phyloP scores from a whole-genome alignment of 2,797 vertebrate species.

The Enoplosus armatus region DNA sequence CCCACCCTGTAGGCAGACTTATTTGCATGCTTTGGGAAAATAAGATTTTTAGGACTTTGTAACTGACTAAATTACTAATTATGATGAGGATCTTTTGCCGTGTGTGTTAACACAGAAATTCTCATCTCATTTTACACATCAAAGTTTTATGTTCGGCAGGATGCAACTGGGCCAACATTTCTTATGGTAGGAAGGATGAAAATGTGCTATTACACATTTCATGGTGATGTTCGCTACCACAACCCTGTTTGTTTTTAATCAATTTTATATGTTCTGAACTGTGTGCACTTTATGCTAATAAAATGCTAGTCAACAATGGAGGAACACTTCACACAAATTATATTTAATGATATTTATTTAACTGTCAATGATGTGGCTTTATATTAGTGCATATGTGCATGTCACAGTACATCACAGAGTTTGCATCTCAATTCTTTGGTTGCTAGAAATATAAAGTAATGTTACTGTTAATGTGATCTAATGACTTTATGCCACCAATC shows the following conservation, averaged over 20 bases:
- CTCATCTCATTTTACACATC: background rate
- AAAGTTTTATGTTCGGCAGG: slow-evolving; percentile 15
- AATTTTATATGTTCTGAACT: background rate
- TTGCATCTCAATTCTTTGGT: background rate
- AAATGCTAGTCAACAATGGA: background rate
- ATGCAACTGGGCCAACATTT: background rate
- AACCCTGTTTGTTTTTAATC: background rate
- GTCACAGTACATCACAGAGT: slow-evolving; percentile 1
- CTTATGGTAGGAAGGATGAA: background rate
- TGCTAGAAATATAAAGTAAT: background rate
- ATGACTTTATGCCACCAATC: background rate
- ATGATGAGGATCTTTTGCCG: background rate
- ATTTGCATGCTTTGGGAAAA: slow-evolving; percentile 34
- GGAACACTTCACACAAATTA: background rate
- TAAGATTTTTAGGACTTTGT: background rate
- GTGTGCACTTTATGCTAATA: background rate
- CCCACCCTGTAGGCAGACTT: slow-evolving; percentile 2
- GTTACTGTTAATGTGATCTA: background rate
- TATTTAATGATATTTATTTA: too few species aligned
- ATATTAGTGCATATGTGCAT: background rate
- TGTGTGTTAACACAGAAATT: background rate
- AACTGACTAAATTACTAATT: slow-evolving; percentile 24
- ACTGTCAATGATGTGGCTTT: background rate
- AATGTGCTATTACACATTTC: background rate
- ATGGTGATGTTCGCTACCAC: background rate